phyloP scores from a whole-genome alignment of 2,888 invertebrate genomes.

The Oeneis ivallda region DNA sequence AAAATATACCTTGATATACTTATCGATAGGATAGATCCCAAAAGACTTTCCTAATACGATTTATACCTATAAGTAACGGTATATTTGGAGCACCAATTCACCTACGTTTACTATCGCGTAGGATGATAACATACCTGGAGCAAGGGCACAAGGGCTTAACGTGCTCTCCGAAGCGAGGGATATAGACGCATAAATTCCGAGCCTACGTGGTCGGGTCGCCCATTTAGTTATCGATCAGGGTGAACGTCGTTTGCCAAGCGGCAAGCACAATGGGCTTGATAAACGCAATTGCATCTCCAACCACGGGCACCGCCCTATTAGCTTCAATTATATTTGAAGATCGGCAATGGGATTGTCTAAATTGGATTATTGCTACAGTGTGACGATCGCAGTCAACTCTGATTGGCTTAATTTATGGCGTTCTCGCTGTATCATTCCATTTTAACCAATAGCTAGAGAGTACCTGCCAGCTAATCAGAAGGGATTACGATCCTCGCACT shows the following conservation, averaged over 20 bases:
- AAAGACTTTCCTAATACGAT: not conserved
- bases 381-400: too few species aligned
- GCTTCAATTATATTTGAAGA: not conserved
- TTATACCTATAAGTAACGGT: not conserved
- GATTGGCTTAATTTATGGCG: too few species aligned
- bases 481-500: too few species aligned
- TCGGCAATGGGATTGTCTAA: too few species aligned
- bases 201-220: constrained; percentile 14
- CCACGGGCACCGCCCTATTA: not conserved
- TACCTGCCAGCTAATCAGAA: too few species aligned
- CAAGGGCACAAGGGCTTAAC: constrained; percentile 10
- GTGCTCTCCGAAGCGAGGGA: constrained; percentile 4
- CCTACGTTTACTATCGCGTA: constrained; percentile 12
- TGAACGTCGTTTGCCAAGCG: constrained; percentile 11
- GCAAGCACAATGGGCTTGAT: constrained; percentile 6
- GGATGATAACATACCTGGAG: constrained; percentile 15
- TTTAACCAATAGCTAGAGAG: too few species aligned
- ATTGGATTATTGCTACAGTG: too few species aligned
- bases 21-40: constrained; percentile 5
- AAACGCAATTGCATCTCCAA: constrained; percentile 6
- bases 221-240: constrained; percentile 19
- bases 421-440: too few species aligned
- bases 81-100: constrained; percentile 6
- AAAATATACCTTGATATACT: not conserved
- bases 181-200: constrained; percentile 13